Evolutionary conservation across 2,113 vertebrate species (phyloP).

Genomic region (Hyperopisus bebe): DNA sequence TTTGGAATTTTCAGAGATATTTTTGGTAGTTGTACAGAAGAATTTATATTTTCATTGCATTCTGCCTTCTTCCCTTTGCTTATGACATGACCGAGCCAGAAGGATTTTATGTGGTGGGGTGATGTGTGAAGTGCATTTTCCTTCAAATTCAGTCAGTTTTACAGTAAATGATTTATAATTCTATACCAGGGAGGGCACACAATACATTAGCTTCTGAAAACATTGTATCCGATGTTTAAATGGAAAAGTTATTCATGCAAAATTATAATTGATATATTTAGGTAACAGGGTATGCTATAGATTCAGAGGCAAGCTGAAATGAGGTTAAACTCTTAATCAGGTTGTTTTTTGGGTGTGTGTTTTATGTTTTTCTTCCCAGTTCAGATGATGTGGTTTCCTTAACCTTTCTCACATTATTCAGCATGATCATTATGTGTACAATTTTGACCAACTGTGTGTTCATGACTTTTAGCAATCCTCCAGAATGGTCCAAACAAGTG

Average conservation of each 20-base stretch:
- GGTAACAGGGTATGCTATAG: neutral
- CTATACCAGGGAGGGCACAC: neutral
- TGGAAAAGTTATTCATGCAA: neutral
- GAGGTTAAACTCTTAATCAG: neutral
- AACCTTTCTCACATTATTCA: slow-evolving; percentile 68
- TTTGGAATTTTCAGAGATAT: neutral
- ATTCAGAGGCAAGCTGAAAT: neutral
- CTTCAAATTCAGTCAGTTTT: neutral
- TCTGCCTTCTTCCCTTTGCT: neutral
- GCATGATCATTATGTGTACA: slow-evolving; percentile 90
- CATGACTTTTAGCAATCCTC: slow-evolving; percentile 88
- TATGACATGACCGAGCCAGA: neutral
- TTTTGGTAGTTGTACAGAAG: neutral
- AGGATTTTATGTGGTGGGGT: neutral
- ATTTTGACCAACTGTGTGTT: slow-evolving; percentile 91
- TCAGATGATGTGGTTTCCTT: slow-evolving; percentile 31
- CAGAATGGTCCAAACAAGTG: slow-evolving; percentile 85
- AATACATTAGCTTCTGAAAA: neutral
- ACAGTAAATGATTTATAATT: neutral
- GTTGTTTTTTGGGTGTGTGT: neutral
- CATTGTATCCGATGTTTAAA: neutral
- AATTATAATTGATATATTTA: neutral
- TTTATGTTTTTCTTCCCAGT: neutral
- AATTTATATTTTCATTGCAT: neutral
- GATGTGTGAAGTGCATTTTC: neutral